Base-by-base conservation (phyloP, 1,140 invertebrate species). In the Hylaeus volcanicus region DNA sequence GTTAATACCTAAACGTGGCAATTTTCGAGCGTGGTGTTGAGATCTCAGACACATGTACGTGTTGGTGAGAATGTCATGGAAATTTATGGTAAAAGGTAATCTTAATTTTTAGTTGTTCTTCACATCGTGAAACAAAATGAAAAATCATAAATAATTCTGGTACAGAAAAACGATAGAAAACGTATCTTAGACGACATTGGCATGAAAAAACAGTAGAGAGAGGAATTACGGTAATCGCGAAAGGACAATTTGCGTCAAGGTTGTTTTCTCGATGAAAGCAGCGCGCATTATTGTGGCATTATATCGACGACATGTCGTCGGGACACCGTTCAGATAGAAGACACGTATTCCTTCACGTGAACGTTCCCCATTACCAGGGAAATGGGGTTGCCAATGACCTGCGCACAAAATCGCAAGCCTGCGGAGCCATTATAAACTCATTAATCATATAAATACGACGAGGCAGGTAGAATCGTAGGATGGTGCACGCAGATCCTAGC, bases 361-460 rank as follows among this genome's bases (percentile, higher is more conserved):
- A 73, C 53, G 70, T 69, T 41, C 11, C 2, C 45, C 2, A 15
- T 70, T 41, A 41, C 15, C 26, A 43, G 51, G 26, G 58, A 73
- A 69, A 76, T 58, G 53, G 74, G 41, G 45, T 56, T 64, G 63
- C 66, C 55, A 53, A 11, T 12, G 71, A 76, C 43, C 70, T 43
- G 65, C 56, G 45, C 37, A 41, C 63, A 55, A 79, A 87, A 84
- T 83, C 53, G 74, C 81, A 86, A 83, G 71, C 75, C 77, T 63
- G 61, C 68, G 65, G 61, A 69, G 74, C 89, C 83, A 90, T 90
- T 91, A 89, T 85, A 78, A 84, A 87, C 84, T 81, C 88, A 90
- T 92, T 91, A 90, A 90, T 91, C 88, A 90, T 89, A 88, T 75
- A 79, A 83, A 84, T 84, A 83, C 81, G 76, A 61, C 72, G 79